Conservation (phyloP, 1,140 invertebrate genomes). For the Diabrotica virgifera region DNA sequence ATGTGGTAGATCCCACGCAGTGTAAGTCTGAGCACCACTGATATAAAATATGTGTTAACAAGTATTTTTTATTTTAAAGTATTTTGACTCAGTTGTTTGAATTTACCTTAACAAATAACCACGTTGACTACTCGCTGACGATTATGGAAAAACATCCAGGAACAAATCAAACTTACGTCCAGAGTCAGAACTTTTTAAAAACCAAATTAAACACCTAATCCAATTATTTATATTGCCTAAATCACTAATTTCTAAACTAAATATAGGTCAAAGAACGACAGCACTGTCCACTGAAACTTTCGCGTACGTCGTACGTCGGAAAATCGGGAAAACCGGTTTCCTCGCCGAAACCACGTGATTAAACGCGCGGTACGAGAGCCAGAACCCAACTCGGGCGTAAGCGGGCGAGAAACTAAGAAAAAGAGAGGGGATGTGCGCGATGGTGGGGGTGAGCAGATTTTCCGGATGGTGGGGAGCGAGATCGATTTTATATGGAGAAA, state of each 20-base stretch:
- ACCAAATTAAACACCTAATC: no score
- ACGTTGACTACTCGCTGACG: no score
- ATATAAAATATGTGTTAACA: no score
- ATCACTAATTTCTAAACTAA: background rate
- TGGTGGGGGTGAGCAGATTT: background rate
- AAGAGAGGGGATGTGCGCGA: slow-evolving; percentile 5
- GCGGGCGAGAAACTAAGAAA: background rate
- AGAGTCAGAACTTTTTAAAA: no score
- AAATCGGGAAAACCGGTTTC: background rate
- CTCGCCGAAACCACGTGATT: background rate
- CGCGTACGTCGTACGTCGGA: background rate
- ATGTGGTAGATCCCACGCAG: no score
- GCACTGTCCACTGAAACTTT: background rate
- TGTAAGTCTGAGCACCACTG: no score
- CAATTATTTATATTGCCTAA: background rate
- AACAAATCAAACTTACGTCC: no score
- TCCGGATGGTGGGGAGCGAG: slow-evolving; percentile 5
- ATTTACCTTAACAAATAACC: no score
- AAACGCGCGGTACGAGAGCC: background rate
- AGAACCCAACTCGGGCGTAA: slow-evolving; percentile 14
- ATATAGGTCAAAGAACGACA: background rate
- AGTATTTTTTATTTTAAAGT: no score
- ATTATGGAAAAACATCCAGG: no score
- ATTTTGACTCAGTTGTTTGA: no score
- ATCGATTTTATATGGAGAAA: slow-evolving; percentile 19